Evolutionary conservation across 2,113 vertebrate genomes (phyloP).

Genomic region (Phainopepla nitens): DNA sequence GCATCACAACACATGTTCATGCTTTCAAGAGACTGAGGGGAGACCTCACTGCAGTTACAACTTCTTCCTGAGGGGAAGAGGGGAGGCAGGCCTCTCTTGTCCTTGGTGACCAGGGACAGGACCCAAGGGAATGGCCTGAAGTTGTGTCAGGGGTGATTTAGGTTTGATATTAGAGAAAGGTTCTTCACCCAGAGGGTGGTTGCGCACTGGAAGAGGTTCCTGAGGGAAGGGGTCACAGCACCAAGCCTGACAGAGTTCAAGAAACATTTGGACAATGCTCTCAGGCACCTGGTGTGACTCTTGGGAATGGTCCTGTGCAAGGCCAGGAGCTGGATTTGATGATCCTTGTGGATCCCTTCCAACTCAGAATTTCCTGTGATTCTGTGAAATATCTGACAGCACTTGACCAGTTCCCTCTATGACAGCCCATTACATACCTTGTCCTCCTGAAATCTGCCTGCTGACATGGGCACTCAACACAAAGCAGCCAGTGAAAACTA

Average conservation of each 20-base stretch:
- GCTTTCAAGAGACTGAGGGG: not conserved
- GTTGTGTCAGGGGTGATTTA: not conserved
- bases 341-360: not conserved
- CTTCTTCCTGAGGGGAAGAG: not conserved
- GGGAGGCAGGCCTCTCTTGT: not conserved
- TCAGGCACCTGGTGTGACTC: no score
- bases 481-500: not conserved
- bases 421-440: not conserved
- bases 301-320: not conserved
- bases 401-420: not conserved
- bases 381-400: not conserved
- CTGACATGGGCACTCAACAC: not conserved
- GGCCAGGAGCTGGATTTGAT: accelerated
- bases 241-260: not conserved
- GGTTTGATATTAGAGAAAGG: not conserved
- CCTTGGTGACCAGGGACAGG: not conserved
- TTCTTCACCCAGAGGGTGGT: accelerated
- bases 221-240: not conserved
- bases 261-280: not conserved
- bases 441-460: not conserved
- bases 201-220: not conserved
- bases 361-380: not conserved
- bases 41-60: not conserved
- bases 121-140: not conserved
- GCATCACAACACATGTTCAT: not conserved